Conservation (phyloP, 2,113 vertebrate species). For the Carassius gibelio region DNA sequence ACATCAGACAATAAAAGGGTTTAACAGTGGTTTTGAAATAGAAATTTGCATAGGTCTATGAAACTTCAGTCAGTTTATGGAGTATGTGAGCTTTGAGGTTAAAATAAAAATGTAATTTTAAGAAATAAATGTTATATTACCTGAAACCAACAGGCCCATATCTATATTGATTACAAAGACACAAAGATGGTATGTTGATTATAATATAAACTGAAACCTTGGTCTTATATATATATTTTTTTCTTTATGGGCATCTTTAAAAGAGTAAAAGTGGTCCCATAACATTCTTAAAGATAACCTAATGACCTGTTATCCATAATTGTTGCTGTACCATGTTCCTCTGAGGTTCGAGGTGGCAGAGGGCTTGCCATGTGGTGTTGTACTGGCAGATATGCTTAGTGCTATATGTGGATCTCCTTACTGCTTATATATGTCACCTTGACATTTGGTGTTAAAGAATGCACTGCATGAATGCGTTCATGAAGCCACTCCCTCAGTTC, state of each 20-base stretch:
- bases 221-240: background rate
- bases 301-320: background rate
- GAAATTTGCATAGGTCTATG: background rate
- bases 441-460: background rate
- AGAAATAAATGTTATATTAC: background rate
- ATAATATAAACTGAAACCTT: background rate
- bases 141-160: background rate
- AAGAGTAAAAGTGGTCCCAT: background rate
- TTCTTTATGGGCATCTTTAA: background rate
- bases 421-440: slow-evolving; percentile 3
- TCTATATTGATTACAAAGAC: background rate
- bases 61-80: background rate
- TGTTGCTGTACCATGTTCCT: background rate
- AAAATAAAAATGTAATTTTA: background rate
- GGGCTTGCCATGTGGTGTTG: background rate
- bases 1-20: background rate
- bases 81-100: background rate
- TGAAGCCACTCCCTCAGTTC: slow-evolving; percentile 14
- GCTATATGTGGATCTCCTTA: slow-evolving; percentile 24
- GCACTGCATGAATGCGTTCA: background rate
- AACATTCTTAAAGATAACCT: background rate
- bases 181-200: background rate
- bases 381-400: slow-evolving; percentile 14
- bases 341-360: background rate
- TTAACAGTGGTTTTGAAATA: background rate